Percentiles rank a stretch among this genome's conserved stretches.
Evolutionary conservation across 2,888 invertebrate species (phyloP).

Genomic region (Biston stratarius): DNA sequence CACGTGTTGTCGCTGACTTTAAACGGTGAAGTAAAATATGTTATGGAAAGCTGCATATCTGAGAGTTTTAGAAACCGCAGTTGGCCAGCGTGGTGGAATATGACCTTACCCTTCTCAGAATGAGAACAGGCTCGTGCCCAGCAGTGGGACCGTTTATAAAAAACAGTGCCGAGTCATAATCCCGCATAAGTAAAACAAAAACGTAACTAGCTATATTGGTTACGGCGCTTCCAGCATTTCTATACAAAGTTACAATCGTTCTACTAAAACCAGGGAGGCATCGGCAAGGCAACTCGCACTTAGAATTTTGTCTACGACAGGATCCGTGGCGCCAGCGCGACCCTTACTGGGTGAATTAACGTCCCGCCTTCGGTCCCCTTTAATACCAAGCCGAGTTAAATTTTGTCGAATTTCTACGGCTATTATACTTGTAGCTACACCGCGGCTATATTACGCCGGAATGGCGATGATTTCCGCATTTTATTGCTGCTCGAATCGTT

Average conservation of each 20-base stretch:
- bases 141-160: too few relatives aligned
- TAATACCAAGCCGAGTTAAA: constrained; percentile 84
- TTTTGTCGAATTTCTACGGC: constrained; percentile 83
- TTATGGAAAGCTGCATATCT: too few relatives aligned
- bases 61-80: too few relatives aligned
- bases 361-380: constrained; percentile 79
- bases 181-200: too few relatives aligned
- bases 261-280: constrained; percentile 57
- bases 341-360: constrained; percentile 86
- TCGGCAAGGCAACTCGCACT: constrained; percentile 65
- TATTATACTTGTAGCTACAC: constrained; percentile 55
- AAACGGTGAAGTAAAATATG: too few relatives aligned
- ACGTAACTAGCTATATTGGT: constrained; percentile 1
- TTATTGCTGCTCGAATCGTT: constrained; percentile 69
- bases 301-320: constrained; percentile 84
- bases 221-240: constrained; percentile 38
- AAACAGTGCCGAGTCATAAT: too few relatives aligned
- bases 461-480: constrained; percentile 80
- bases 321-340: constrained; percentile 81
- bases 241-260: constrained; percentile 47
- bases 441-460: constrained; percentile 67
- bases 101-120: too few relatives aligned
- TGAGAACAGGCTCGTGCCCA: too few relatives aligned
- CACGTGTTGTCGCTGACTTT: too few relatives aligned
- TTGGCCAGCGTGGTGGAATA: too few relatives aligned